phyloP scores from a whole-genome alignment of 1,140 invertebrate species.

The Procambarus virginalis region DNA sequence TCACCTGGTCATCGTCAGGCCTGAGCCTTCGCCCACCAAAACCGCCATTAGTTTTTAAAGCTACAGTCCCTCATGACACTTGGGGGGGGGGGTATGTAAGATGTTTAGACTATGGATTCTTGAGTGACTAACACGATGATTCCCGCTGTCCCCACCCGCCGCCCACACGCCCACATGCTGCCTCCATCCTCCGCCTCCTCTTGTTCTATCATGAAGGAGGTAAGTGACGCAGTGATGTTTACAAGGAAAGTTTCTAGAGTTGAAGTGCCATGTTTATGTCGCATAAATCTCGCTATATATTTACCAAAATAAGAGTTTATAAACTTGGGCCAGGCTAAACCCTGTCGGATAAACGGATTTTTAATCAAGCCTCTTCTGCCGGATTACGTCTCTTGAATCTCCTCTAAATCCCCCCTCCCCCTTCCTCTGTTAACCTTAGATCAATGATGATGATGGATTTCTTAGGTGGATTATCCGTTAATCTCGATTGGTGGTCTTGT shows the following conservation, averaged over 20 bases:
- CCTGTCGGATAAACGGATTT: conserved; percentile 56
- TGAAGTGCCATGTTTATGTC: conserved; percentile 41
- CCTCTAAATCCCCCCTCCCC: conserved; percentile 19
- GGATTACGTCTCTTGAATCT: conserved; percentile 55
- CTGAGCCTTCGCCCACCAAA: not conserved
- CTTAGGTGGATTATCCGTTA: conserved; percentile 55
- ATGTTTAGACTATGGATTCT: conserved; percentile 4
- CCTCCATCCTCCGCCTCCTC: conserved; percentile 23
- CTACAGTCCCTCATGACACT: not conserved
- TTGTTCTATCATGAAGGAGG: conserved; percentile 47
- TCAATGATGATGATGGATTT: conserved; percentile 35
- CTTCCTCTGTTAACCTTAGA: conserved; percentile 6
- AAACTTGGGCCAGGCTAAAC: conserved; percentile 44
- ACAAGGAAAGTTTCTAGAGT: conserved; percentile 22
- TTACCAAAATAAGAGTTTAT: conserved; percentile 4
- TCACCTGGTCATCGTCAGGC: not conserved
- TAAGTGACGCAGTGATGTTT: conserved; percentile 33
- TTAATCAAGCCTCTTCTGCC: conserved; percentile 19
- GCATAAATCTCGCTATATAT: conserved; percentile 38
- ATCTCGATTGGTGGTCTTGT: conserved; percentile 57
- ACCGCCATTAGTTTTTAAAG: not conserved
- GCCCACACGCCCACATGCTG: conserved; percentile 24
- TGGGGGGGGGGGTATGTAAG: conserved; percentile 9
- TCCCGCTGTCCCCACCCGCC: conserved; percentile 28
- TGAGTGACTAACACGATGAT: conserved; percentile 51